These are phyloP conservation scores for Struthidea cinerea DNA, from an alignment of 2,113 vertebrate species.

Conservation along the genomic window DNA sequence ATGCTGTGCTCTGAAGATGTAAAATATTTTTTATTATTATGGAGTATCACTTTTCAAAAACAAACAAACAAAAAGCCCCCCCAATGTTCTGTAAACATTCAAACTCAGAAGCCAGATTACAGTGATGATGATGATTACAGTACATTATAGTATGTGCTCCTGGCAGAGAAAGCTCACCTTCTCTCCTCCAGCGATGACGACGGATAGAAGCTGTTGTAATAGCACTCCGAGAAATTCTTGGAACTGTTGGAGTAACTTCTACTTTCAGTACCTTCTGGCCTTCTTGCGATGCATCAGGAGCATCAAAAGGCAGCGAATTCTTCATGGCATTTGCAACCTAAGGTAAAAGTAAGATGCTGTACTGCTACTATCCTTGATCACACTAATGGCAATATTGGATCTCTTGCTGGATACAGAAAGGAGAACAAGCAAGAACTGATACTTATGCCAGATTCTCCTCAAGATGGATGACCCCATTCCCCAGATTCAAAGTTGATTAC, in stretches of 20 bases:
- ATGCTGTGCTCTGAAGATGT: constrained; percentile 32
- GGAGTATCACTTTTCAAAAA: not conserved
- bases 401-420: not conserved
- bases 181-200: constrained; percentile 96
- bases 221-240: constrained; percentile 91
- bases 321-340: constrained; percentile 98
- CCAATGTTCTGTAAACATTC: constrained; percentile 1
- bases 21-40: not conserved
- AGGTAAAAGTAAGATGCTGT: constrained; percentile 3
- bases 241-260: constrained; percentile 92
- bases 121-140: constrained; percentile 8
- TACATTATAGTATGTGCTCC: not conserved
- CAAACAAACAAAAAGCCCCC: not conserved
- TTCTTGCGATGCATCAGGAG: constrained; percentile 82
- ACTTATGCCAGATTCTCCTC: not conserved
- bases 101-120: constrained; percentile 31
- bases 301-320: constrained; percentile 89
- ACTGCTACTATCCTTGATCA: not conserved
- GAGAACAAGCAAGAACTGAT: not conserved
- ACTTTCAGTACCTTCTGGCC: constrained; percentile 94
- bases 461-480: not conserved
- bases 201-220: constrained; percentile 98
- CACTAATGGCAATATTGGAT: not conserved
- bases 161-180: constrained; percentile 75
- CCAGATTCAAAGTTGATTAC: not conserved